Evolutionary conservation across 2,888 invertebrate genomes (phyloP).

Genomic region (Nymphalis c-album): DNA sequence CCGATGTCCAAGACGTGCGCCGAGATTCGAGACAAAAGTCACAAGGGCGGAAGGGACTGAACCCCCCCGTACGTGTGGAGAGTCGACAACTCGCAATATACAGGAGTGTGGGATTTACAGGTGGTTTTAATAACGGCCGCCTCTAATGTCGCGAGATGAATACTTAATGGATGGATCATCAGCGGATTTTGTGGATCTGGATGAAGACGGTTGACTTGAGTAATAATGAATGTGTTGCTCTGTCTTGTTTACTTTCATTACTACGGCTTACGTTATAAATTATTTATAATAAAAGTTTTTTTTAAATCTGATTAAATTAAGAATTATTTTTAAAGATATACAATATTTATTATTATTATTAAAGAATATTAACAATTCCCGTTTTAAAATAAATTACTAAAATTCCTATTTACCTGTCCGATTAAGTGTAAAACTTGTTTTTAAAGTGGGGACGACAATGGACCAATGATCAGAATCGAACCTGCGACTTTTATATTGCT

Average conservation of each 20-base stretch:
- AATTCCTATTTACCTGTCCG: no score
- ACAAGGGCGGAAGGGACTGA: slow-evolving; percentile 70
- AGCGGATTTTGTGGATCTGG: slow-evolving; percentile 52
- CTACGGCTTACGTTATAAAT: slow-evolving; percentile 2
- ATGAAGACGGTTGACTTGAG: slow-evolving; percentile 50
- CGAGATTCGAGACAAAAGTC: slow-evolving; percentile 81
- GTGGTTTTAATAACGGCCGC: slow-evolving; percentile 80
- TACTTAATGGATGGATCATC: slow-evolving; percentile 78
- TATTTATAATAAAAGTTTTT: background rate
- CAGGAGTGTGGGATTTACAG: slow-evolving; percentile 74
- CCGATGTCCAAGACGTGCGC: slow-evolving; percentile 82
- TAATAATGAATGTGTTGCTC: slow-evolving; percentile 26
- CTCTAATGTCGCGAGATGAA: slow-evolving; percentile 80
- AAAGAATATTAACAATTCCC: no score
- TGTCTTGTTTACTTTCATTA: slow-evolving; percentile 20
- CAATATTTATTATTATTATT: no score
- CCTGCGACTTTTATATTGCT: no score
- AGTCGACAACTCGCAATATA: slow-evolving; percentile 61
- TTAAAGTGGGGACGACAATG: no score
- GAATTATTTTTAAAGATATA: no score
- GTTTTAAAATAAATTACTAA: no score
- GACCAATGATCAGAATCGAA: no score
- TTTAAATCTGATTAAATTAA: no score
- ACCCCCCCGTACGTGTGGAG: slow-evolving; percentile 66
- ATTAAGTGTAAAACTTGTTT: no score